A percentile compares a stretch with the other conserved stretches of the same genome.
Conservation (phyloP, 2,113 vertebrate genomes). For the Rhadina sibilatrix region DNA sequence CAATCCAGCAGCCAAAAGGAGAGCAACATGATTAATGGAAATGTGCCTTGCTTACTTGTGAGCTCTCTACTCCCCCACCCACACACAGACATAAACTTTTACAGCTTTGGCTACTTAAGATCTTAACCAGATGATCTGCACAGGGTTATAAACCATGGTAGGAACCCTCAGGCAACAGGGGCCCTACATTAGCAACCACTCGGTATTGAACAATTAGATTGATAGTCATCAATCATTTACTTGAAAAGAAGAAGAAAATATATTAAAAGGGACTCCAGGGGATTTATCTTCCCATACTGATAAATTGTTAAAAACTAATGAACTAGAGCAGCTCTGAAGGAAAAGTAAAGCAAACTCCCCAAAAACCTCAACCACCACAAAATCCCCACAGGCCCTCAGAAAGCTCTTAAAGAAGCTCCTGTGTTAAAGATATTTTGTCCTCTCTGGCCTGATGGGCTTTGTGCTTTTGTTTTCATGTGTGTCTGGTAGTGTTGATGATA, state of each 20-base stretch:
- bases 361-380: not conserved
- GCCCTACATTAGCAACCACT: slow-evolving; percentile 66
- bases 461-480: not conserved
- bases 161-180: slow-evolving; percentile 56
- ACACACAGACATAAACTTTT: slow-evolving; percentile 32
- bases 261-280: slow-evolving; percentile 70
- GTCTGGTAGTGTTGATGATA: not conserved
- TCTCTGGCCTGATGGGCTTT: not conserved
- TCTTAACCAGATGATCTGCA: slow-evolving; percentile 24
- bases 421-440: not conserved
- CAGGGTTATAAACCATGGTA: slow-evolving; percentile 53
- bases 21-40: slow-evolving; percentile 42
- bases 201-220: slow-evolving; percentile 55
- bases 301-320: slow-evolving; percentile 75
- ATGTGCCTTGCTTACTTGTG: not conserved
- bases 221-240: slow-evolving; percentile 78
- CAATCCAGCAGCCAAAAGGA: not conserved
- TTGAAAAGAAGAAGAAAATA: slow-evolving; percentile 74
- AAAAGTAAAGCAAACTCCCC: not conserved
- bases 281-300: slow-evolving; percentile 73
- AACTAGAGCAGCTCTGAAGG: slow-evolving; percentile 62
- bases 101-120: slow-evolving; percentile 52
- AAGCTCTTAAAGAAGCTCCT: slow-evolving; percentile 20
- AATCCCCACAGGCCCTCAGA: not conserved
- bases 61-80: not conserved